A percentile compares a stretch with the other conserved stretches of the same genome.
Conservation (phyloP, 2,797 vertebrate genomes). For the Falco rusticolus region DNA sequence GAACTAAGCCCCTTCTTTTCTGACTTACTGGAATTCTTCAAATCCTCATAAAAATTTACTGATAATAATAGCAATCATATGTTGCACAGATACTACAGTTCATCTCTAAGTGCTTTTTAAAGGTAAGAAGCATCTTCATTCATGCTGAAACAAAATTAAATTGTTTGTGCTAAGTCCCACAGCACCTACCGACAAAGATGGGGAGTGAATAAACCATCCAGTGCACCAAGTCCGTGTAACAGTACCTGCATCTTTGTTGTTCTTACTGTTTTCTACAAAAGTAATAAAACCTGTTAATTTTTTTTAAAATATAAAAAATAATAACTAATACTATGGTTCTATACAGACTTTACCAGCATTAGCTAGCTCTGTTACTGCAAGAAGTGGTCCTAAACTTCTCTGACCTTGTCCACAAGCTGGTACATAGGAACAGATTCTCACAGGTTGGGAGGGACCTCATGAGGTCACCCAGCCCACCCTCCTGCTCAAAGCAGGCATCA, state of each 20-base stretch:
- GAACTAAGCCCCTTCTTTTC: neutral
- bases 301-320: neutral
- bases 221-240: neutral
- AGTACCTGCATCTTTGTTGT: neutral
- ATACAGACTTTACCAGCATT: neutral
- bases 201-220: neutral
- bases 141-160: constrained; percentile 9
- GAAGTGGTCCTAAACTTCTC: neutral
- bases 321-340: neutral
- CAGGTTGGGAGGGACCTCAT: neutral
- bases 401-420: neutral
- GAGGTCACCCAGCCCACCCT: neutral
- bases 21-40: neutral
- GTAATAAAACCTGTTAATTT: neutral
- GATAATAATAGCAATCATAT: constrained; percentile 13
- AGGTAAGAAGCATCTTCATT: neutral
- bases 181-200: neutral
- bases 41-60: constrained; percentile 27
- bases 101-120: constrained; percentile 24
- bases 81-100: neutral
- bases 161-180: neutral
- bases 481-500: neutral
- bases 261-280: neutral
- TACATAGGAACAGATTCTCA: neutral
- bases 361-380: neutral